These are phyloP conservation scores for Corynorhinus townsendii DNA, from an alignment of 2,113 vertebrate species.

Conservation along the genomic window DNA sequence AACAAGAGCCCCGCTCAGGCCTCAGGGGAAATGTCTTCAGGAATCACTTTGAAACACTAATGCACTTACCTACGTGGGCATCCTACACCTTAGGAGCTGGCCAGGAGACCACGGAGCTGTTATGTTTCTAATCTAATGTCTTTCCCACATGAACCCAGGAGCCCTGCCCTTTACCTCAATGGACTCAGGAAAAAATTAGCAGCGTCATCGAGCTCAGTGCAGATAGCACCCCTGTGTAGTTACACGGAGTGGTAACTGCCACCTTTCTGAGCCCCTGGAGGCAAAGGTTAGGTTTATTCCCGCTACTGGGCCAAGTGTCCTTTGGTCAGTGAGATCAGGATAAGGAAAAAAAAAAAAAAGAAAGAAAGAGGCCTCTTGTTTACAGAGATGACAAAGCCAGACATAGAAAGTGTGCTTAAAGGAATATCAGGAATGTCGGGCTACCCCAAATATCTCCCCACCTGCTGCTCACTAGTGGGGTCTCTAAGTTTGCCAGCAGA, in stretches of 20 bases:
- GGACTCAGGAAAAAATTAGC: neutral
- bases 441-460: neutral
- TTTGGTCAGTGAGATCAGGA: neutral
- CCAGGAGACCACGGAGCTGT: rapidly evolving
- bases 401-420: neutral
- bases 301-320: neutral
- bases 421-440: rapidly evolving
- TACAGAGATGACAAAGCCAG: neutral
- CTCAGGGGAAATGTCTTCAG: neutral
- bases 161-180: neutral
- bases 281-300: neutral
- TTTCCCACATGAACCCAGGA: neutral
- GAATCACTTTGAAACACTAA: neutral
- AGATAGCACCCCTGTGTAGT: neutral
- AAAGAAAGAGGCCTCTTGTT: neutral
- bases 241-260: neutral
- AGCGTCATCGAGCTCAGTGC: neutral
- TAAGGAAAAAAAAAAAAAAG: neutral
- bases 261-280: neutral
- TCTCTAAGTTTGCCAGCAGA: neutral
- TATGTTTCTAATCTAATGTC: neutral
- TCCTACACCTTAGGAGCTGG: neutral
- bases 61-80: rapidly evolving
- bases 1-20: neutral
- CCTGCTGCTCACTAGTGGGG: neutral